Evolutionary conservation across 1,140 invertebrate genomes (phyloP).

Genomic region (Papilio polyxenes): DNA sequence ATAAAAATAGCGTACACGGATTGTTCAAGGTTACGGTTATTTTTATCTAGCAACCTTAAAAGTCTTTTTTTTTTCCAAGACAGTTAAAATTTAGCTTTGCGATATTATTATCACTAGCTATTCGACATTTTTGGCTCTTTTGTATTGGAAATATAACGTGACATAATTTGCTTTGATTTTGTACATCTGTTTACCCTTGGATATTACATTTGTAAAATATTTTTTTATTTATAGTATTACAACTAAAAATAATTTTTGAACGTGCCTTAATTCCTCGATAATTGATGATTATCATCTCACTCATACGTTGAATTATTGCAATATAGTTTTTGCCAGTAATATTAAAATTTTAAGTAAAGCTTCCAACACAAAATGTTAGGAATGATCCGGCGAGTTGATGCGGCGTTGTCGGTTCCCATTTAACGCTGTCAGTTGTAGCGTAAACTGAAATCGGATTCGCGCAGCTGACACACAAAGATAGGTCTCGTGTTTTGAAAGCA

Average conservation of each 20-base stretch:
- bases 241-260: neutral
- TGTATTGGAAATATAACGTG: too few relatives aligned
- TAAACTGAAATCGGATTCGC: conserved; percentile 40
- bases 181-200: too few relatives aligned
- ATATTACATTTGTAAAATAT: too few relatives aligned
- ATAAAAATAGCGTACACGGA: neutral
- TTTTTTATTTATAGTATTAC: neutral
- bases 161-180: too few relatives aligned
- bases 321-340: neutral
- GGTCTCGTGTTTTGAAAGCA: conserved; percentile 30
- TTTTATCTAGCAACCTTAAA: too few relatives aligned
- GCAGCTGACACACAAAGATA: conserved; percentile 36
- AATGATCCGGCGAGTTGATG: neutral
- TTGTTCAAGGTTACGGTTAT: neutral
- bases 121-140: too few relatives aligned
- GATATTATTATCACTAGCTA: neutral
- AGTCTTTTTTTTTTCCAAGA: too few relatives aligned
- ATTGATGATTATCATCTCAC: neutral
- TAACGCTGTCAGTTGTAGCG: conserved; percentile 27
- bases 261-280: neutral
- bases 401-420: conserved; percentile 9
- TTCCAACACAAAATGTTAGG: neutral
- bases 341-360: conserved; percentile 3
- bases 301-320: neutral
- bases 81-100: neutral